Percentiles rank a stretch among this genome's conserved stretches.
phyloP scores from a whole-genome alignment of 2,113 vertebrate genomes.

The mouse (Mus musculus) region GRCm39 chr15:72795501-72796000 shows the following conservation, averaged over 20 bases:
- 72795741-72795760: too few relatives aligned
- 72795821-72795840: not conserved
- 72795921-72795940: too few relatives aligned
- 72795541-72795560: not conserved
- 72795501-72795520: too few relatives aligned
- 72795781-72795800: too few relatives aligned
- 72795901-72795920: not conserved
- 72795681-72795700: not conserved
- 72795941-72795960: not conserved
- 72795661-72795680: not conserved
- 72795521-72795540: not conserved
- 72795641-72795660: accelerated
- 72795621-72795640: too few relatives aligned
- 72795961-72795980: not conserved
- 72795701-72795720: not conserved
- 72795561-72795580: not conserved
- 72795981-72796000: too few relatives aligned
- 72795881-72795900: not conserved
- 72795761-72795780: not conserved
- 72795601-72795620: accelerated
- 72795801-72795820: not conserved
- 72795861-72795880: not conserved
- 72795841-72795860: not conserved
- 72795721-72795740: not conserved
- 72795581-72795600: not conserved